These are phyloP conservation scores for Premnoplex brunnescens DNA, from an alignment of 2,797 vertebrate species.

Conservation along the genomic window DNA sequence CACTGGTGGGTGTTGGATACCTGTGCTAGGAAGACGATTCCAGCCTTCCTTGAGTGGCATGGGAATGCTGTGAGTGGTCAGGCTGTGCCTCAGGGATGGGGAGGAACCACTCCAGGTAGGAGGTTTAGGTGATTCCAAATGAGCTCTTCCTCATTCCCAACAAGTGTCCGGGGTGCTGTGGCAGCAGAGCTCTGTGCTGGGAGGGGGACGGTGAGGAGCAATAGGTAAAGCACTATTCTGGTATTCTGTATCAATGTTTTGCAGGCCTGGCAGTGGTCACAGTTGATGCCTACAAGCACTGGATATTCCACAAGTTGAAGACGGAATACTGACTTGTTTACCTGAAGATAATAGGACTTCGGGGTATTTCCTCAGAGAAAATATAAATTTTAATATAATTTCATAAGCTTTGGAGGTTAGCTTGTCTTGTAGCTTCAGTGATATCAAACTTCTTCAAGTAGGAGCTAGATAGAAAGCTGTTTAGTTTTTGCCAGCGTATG, in stretches of 20 bases:
- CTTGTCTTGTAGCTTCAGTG: conserved; percentile 72
- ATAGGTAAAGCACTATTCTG: conserved; percentile 58
- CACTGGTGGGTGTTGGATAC: not conserved
- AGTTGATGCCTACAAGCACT: conserved; percentile 72
- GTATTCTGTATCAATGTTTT: conserved; percentile 70
- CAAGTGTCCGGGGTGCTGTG: conserved; percentile 2
- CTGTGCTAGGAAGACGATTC: not conserved
- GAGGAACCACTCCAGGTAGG: not conserved
- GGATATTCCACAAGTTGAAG: conserved; percentile 74
- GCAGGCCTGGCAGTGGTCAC: conserved; percentile 71
- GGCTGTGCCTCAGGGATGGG: not conserved
- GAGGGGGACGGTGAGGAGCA: conserved; percentile 46
- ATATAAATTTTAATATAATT: conserved; percentile 74
- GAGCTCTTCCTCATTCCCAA: not conserved
- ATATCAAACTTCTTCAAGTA: conserved; percentile 69
- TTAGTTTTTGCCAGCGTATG: conserved; percentile 71
- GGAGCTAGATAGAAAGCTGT: conserved; percentile 71
- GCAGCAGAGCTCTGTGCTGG: conserved; percentile 43
- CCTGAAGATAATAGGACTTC: conserved; percentile 72
- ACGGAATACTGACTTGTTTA: conserved; percentile 73
- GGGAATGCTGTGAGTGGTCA: fast-evolving
- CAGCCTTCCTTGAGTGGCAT: not conserved
- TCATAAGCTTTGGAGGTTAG: conserved; percentile 71
- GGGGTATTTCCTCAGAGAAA: conserved; percentile 72
- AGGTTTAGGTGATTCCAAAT: not conserved